Evolutionary conservation across 1,140 invertebrate genomes (phyloP).

Genomic region (Aplysia californica): DNA sequence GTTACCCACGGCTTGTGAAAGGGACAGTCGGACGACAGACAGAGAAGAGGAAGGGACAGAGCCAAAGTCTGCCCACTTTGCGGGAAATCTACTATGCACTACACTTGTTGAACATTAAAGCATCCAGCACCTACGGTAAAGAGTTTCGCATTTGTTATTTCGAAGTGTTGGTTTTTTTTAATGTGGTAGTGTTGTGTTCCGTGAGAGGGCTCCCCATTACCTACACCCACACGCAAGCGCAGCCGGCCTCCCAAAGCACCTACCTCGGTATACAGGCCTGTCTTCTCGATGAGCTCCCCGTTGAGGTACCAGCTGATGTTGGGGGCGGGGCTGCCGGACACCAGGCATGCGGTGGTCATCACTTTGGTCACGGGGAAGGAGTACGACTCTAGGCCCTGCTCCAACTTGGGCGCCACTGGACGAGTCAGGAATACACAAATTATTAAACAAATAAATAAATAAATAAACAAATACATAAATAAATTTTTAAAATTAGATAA

Average conservation of each 20-base stretch:
- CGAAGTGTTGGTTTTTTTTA: no score
- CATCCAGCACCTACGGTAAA: not conserved
- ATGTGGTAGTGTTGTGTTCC: no score
- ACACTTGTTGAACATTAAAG: not conserved
- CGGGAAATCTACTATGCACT: no score
- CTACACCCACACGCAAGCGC: not conserved
- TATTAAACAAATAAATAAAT: no score
- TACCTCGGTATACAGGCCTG: not conserved
- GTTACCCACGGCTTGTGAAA: no score
- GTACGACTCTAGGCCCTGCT: not conserved
- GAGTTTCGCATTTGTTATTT: no score
- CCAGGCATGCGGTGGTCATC: not conserved
- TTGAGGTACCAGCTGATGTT: constrained; percentile 18
- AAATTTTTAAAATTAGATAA: no score
- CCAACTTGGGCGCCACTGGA: constrained; percentile 17
- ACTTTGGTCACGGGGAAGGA: not conserved
- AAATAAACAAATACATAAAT: no score
- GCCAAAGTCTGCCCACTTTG: no score
- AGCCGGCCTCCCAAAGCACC: not conserved
- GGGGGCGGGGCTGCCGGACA: constrained; percentile 10
- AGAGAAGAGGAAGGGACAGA: no score
- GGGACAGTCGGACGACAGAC: no score
- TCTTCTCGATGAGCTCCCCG: not conserved
- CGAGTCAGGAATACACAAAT: not conserved
- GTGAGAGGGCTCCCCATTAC: no score